Evolutionary conservation across 2,888 invertebrate species (phyloP), one percentile per base, ranked within the genome.

Genomic region (Argyresthia goedartella): DNA sequence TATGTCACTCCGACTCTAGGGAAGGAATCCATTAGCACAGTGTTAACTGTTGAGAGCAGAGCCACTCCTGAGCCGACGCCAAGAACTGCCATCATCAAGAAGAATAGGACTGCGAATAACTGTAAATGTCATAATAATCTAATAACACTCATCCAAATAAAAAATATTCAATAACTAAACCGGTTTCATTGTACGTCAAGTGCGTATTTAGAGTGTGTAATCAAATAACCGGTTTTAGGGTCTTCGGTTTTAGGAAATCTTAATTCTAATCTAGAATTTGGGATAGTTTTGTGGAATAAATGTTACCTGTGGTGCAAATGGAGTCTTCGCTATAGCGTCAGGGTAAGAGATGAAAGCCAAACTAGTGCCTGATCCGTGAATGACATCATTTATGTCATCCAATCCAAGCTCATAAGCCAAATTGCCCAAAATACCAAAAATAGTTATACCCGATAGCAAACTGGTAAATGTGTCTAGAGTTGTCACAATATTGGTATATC

Each of bases 311-410:
- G 95, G 94, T 6, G 92, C 90, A n/a, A 88, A 76, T 41, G 89
- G 87, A 57, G 95, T 93, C 62, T 93, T 91, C 0, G 94, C 90
- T 54, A 95, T 91, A 1, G 95, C 95, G 63, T 94, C 94, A 0
- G 95, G 95, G 73, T 95, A 95, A 0, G 94, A 94, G 36, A 95
- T 90, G 65, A 95, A 95, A 0, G 95, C 95, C 48, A 95, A 79
- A 11, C 95, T 93, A 0, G 93, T 91, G 1, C 95, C 95, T 42
- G 92, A 91, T 41, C 88, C 73, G 1, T 91, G 91, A 0, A 95
- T 90, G 0, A 93, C 92, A 7, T 88, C 76, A 4, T 80, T 66
- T 1, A 94, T 89, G 51, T 92, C 90, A 25, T 86, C 84, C 8
- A 82, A 80, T 7, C 88, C 88, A 8, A 84, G 86, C 64, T 92